These are phyloP conservation scores for Leptinotarsa haldemani DNA, from an alignment of 2,888 invertebrate species.

Conservation along the genomic window DNA sequence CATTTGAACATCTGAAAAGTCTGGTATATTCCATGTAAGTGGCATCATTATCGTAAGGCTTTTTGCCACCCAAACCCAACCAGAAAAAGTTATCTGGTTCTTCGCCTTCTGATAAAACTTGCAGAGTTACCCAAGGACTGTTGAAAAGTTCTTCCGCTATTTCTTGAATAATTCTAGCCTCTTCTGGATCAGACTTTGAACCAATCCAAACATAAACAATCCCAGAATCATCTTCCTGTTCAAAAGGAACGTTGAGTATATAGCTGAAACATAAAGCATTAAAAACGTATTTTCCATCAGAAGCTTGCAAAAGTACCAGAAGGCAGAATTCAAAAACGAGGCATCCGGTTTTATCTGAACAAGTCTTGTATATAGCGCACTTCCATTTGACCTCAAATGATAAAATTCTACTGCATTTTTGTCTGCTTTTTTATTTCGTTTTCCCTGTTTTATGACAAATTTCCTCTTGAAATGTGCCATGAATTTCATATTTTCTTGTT, in stretches of 20 bases:
- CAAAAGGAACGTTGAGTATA: conserved; percentile 92
- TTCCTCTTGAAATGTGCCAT: conserved; percentile 96
- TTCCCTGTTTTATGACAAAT: conserved; percentile 92
- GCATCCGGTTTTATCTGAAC: conserved; percentile 92
- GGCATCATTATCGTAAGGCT: conserved; percentile 88
- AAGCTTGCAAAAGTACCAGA: conserved; percentile 76
- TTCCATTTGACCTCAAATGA: conserved; percentile 96
- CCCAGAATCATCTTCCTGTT: conserved; percentile 85
- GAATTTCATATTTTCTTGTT: conserved; percentile 98
- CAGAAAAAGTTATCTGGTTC: conserved; percentile 99
- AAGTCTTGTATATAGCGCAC: conserved; percentile 90
- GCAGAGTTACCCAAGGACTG: conserved; percentile 80
- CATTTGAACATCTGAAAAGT: conserved; percentile 98
- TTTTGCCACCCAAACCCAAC: conserved; percentile 91
- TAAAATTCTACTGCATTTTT: conserved; percentile 85
- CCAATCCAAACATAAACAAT: conserved; percentile 98
- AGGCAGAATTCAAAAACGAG: conserved; percentile 88
- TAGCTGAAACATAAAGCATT: conserved; percentile 72
- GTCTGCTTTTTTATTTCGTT: conserved; percentile 69
- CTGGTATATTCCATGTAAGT: conserved; percentile 93
- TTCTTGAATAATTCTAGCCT: conserved; percentile 87
- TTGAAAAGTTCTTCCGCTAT: conserved; percentile 95
- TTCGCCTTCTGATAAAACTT: conserved; percentile 90
- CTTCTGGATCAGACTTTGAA: conserved; percentile 84
- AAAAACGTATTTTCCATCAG: neutral